Percentiles rank a stretch among this genome's conserved stretches.
Conservation (phyloP, 2,797 vertebrate species). For the Erithacus rubecula region DNA sequence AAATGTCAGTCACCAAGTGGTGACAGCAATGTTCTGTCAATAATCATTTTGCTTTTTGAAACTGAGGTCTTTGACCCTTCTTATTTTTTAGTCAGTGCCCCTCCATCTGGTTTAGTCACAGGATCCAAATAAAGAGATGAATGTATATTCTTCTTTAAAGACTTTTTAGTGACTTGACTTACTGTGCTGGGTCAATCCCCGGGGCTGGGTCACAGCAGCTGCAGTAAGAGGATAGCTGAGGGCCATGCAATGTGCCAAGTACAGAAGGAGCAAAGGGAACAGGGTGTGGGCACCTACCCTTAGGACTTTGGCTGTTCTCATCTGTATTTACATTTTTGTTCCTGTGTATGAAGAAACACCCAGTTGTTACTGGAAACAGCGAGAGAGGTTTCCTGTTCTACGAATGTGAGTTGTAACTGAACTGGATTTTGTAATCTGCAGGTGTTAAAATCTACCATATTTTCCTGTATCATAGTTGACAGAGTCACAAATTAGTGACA, state of each 20-base stretch:
- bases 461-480: constrained; percentile 63
- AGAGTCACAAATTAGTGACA: constrained; percentile 73
- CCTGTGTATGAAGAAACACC: background rate
- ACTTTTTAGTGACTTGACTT: background rate
- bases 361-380: background rate
- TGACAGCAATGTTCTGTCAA: background rate
- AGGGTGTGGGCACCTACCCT: background rate
- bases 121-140: background rate
- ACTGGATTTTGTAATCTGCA: constrained; percentile 61
- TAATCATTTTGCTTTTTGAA: background rate
- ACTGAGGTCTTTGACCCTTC: background rate
- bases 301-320: background rate
- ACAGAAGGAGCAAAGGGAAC: background rate
- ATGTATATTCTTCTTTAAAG: background rate
- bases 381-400: constrained; percentile 71
- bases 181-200: background rate
- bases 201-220: background rate
- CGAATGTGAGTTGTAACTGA: constrained; percentile 68
- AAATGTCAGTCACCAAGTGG: background rate
- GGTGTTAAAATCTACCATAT: constrained; percentile 21
- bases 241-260: too few relatives aligned
- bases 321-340: background rate
- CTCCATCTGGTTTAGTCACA: background rate
- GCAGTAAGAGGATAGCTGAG: background rate
- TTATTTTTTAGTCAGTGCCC: background rate